Percentiles rank a stretch among this genome's conserved stretches.
Evolutionary conservation across 2,797 vertebrate genomes (phyloP).

Genomic region (Rhabdomys pumilio): DNA sequence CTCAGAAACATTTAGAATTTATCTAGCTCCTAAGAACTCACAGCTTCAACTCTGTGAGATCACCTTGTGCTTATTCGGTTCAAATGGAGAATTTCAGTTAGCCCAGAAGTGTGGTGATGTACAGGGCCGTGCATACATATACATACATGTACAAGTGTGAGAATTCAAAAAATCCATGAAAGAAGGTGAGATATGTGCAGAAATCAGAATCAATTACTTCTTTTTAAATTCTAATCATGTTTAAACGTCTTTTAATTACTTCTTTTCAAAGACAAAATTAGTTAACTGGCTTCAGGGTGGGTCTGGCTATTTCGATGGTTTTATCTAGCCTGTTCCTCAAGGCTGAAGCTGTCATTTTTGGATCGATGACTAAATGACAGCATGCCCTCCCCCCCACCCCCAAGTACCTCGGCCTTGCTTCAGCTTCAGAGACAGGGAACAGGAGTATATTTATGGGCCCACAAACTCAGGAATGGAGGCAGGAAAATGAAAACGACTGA

Average conservation of each 20-base stretch:
- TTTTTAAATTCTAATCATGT: background rate
- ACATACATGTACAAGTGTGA: background rate
- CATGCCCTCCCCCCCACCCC: background rate
- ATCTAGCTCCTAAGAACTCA: conserved; percentile 10
- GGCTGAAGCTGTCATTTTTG: background rate
- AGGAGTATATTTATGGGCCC: conserved; percentile 57
- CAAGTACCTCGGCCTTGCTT: background rate
- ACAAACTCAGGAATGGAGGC: conserved; percentile 57
- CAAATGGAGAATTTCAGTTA: conserved; percentile 17
- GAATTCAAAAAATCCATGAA: background rate
- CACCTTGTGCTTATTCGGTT: background rate
- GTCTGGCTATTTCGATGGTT: background rate
- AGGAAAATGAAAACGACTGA: conserved; percentile 63
- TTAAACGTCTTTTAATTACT: background rate
- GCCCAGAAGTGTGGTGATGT: background rate
- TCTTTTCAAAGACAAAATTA: conserved; percentile 28
- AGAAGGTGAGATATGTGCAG: conserved; percentile 25
- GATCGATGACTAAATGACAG: background rate
- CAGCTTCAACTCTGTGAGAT: background rate
- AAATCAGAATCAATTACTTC: conserved; percentile 43
- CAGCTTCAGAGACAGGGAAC: conserved; percentile 3
- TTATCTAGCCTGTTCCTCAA: background rate
- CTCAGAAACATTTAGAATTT: conserved; percentile 63
- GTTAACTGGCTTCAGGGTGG: background rate
- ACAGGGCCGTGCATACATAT: background rate